Evolutionary conservation across 1,140 invertebrate genomes (phyloP).

Genomic region (Thaumetopoea pityocampa): DNA sequence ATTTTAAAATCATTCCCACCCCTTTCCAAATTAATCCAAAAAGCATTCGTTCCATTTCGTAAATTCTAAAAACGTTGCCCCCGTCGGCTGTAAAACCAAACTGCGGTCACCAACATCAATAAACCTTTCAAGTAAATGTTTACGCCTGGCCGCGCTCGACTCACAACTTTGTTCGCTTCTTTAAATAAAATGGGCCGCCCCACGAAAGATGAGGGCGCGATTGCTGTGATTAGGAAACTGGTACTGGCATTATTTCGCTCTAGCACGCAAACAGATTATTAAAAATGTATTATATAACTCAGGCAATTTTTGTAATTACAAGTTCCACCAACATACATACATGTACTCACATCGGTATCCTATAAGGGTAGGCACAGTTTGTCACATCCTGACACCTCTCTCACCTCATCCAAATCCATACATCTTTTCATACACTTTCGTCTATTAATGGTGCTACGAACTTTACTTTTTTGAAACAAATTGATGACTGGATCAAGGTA

Average conservation of each 20-base stretch:
- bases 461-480: too few species aligned
- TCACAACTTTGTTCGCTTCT: constrained; percentile 34
- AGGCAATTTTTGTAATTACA: too few species aligned
- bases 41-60: constrained; percentile 12
- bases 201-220: constrained; percentile 24
- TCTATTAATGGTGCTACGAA: too few species aligned
- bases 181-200: constrained; percentile 36
- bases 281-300: too few species aligned
- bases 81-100: constrained; percentile 25
- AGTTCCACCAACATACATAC: too few species aligned
- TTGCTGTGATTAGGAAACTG: constrained; percentile 11
- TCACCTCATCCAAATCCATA: too few species aligned
- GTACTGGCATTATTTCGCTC: constrained; percentile 17
- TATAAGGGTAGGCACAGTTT: too few species aligned
- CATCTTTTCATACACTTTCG: too few species aligned
- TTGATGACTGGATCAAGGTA: too few species aligned
- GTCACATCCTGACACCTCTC: too few species aligned
- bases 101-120: constrained; percentile 39
- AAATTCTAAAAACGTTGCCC: constrained; percentile 23
- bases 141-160: constrained; percentile 39
- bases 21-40: constrained; percentile 9
- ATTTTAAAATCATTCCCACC: background rate
- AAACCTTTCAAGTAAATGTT: constrained; percentile 53
- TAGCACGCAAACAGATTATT: too few species aligned
- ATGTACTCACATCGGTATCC: too few species aligned